phyloP scores from a whole-genome alignment of 2,888 invertebrate genomes.

The Drosophila incognita region DNA sequence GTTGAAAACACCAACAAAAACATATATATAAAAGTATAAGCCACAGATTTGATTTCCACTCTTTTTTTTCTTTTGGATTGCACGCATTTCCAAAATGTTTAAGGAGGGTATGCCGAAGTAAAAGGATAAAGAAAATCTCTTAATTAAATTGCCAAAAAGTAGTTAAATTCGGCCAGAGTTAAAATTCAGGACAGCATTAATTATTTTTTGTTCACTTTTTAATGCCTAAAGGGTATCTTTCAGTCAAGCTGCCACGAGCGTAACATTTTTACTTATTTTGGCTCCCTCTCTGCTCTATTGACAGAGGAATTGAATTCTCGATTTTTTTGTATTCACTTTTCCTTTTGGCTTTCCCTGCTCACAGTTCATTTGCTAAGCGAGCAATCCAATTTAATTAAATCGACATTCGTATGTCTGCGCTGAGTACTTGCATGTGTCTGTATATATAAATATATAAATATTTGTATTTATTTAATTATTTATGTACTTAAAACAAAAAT shows the following conservation, averaged over 20 bases:
- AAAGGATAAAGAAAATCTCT: background rate
- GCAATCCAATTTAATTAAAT: slow-evolving; percentile 66
- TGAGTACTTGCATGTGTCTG: background rate
- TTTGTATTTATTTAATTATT: slow-evolving; percentile 40
- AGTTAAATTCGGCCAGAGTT: background rate
- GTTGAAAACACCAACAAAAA: slow-evolving; percentile 13
- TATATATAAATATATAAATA: slow-evolving; percentile 3
- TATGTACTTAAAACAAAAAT: slow-evolving; percentile 37
- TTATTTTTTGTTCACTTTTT: too few relatives aligned
- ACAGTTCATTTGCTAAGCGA: slow-evolving; percentile 60
- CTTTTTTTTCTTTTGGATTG: slow-evolving; percentile 5
- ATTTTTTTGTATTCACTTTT: slow-evolving; percentile 25
- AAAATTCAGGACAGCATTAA: background rate
- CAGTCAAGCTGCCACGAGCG: background rate
- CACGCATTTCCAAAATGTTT: background rate
- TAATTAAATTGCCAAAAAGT: background rate
- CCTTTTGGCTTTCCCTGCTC: slow-evolving; percentile 18
- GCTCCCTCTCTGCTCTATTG: slow-evolving; percentile 28
- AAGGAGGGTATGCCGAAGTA: background rate
- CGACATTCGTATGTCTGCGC: slow-evolving; percentile 38
- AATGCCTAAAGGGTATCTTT: background rate
- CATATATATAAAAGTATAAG: slow-evolving; percentile 23
- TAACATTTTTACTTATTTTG: background rate
- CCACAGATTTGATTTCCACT: slow-evolving; percentile 12
- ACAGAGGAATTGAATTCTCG: slow-evolving; percentile 49